Evolutionary conservation across 2,888 invertebrate species (phyloP).

Genomic region (Glyphotaelius pellucidus): DNA sequence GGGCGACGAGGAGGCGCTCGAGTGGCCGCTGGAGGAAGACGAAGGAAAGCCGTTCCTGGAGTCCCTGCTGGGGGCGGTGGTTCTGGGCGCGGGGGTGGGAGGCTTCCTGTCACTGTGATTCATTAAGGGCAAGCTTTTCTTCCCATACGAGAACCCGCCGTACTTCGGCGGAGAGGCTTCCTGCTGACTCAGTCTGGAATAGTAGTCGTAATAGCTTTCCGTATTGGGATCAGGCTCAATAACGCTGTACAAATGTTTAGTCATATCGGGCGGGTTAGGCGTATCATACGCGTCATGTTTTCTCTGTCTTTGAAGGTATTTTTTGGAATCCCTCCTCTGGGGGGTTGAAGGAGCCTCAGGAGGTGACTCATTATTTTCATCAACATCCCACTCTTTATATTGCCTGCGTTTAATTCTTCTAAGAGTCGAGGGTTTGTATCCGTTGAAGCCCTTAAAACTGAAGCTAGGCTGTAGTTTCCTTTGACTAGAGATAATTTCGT

Average conservation of each 20-base stretch:
- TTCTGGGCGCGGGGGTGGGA: conserved; percentile 67
- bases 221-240: conserved; percentile 75
- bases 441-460: conserved; percentile 81
- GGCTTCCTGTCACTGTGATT: conserved; percentile 68
- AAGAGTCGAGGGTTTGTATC: conserved; percentile 79
- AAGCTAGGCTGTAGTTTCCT: conserved; percentile 77
- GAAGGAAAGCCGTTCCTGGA: conserved; percentile 29
- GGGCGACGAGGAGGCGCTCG: conserved; percentile 55
- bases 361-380: conserved; percentile 67
- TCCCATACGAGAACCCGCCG: conserved; percentile 66
- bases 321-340: conserved; percentile 75
- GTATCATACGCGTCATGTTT: conserved; percentile 73
- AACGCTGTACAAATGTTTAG: conserved; percentile 69
- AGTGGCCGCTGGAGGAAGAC: conserved; percentile 54
- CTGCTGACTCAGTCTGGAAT: conserved; percentile 76
- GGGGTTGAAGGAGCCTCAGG: conserved; percentile 74
- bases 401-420: conserved; percentile 78
- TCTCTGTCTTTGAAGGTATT: conserved; percentile 76
- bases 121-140: conserved; percentile 67
- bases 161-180: conserved; percentile 72
- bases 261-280: conserved; percentile 74
- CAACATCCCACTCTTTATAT: conserved; percentile 79
- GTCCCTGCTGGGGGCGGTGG: conserved; percentile 37
- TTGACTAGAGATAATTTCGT: conserved; percentile 75
- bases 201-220: conserved; percentile 77